These are phyloP conservation scores for Sinosuthora webbiana DNA, from an alignment of 2,113 vertebrate genomes.

Conservation along the genomic window DNA sequence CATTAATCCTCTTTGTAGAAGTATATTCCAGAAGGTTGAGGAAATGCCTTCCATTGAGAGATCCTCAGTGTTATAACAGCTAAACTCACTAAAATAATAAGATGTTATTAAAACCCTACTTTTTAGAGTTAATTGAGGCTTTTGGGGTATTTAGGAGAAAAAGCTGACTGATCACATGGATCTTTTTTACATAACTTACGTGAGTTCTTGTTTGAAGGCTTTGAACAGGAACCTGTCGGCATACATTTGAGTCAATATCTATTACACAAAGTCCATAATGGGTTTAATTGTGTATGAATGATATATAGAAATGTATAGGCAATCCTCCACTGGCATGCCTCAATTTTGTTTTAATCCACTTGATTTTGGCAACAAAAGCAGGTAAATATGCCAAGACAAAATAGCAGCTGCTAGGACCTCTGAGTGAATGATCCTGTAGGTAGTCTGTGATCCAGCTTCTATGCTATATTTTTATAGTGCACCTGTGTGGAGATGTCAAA, in stretches of 20 bases:
- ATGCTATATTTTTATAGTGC: fast-evolving
- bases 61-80: no score
- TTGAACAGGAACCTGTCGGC: background rate
- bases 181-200: background rate
- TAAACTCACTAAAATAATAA: background rate
- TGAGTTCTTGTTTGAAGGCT: background rate
- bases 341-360: background rate
- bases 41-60: background rate
- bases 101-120: background rate
- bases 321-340: background rate
- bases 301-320: background rate
- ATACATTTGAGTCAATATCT: background rate
- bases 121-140: background rate
- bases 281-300: background rate
- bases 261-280: background rate
- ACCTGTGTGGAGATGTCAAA: background rate
- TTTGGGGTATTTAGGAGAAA: background rate
- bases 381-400: background rate
- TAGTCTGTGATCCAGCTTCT: background rate
- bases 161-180: background rate
- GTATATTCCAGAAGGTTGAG: background rate
- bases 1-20: background rate
- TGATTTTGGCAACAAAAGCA: background rate
- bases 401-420: background rate
- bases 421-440: background rate